These are phyloP conservation scores for Saccostrea echinata DNA, from an alignment of 1,140 invertebrate genomes.

Conservation along the genomic window DNA sequence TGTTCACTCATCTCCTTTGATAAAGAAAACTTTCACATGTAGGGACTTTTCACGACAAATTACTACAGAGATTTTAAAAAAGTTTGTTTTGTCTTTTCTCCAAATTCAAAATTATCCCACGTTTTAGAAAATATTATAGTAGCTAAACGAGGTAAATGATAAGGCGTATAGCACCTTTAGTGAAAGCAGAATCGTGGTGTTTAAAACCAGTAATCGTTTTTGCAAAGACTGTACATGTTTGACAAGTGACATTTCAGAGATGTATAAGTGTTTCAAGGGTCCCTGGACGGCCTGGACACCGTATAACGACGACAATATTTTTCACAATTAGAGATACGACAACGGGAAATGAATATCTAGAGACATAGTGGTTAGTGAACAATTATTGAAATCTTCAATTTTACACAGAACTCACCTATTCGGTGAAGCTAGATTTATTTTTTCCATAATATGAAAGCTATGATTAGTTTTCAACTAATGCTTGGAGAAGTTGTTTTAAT, in stretches of 20 bases:
- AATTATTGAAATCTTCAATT: neutral
- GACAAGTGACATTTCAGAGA: neutral
- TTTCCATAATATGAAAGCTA: neutral
- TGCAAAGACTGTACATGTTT: neutral
- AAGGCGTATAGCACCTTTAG: no score
- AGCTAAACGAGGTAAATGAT: no score
- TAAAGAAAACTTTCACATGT: no score
- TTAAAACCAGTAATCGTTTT: neutral
- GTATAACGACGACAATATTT: neutral
- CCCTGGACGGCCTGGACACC: neutral
- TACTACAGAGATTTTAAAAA: no score
- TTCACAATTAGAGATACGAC: conserved; percentile 24
- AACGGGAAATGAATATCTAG: conserved; percentile 13
- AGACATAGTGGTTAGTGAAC: neutral
- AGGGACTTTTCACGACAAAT: no score
- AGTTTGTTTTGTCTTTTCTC: no score
- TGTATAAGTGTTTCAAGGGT: neutral
- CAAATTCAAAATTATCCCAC: no score
- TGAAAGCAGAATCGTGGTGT: neutral
- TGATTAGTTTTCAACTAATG: neutral
- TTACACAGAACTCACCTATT: neutral
- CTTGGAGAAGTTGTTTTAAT: neutral
- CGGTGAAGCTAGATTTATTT: neutral
- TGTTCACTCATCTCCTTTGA: no score
- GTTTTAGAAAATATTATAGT: no score